Base-by-base conservation (phyloP, 2,797 vertebrate species). In the Astyanax mexicanus region DNA sequence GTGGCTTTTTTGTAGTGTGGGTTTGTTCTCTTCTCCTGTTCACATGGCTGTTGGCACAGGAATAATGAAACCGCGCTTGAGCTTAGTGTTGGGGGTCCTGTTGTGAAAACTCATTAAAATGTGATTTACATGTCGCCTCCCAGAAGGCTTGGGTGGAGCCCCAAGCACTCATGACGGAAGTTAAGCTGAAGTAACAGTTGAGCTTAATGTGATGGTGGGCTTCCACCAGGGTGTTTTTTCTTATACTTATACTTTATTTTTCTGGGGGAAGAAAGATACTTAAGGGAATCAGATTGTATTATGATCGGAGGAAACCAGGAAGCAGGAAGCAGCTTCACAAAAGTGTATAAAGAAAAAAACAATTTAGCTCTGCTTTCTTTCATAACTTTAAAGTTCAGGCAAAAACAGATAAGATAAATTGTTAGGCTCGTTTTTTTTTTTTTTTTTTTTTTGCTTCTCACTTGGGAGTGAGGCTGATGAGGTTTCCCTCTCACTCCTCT, bases 91-190 rank as follows among this genome's bases (percentile, higher is more conserved):
- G 32, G 15, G 13, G 60, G 60, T 70, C 75, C 61, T 66, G 72
- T 69, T 32, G 69, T 29, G 72, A 69, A 80, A 76, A 55, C 78
- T 80, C 81, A 80, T 80, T 78, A 83, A 80, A 80, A 69, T 60
- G 69, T 81, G 75, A 83, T 83, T 81, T 65, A 32, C 11, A 29
- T 37, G 29, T 61, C n/a, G 72, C 38, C 67, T 57, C 64, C 52
- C 38, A 6, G 49, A 72, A 72, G 61, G 29, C 21, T 47, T 42
- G 11, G 4, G 35, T 23, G 57, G 17, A 57, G 69, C 67, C 49
- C 35, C 15, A 1, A 72, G 49, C 40, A 76, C 49, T 64, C 66
- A 62, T 17, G 9, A 40, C 8, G 12, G 42, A 25, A 58, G 65
- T 10, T n/a, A 27, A 37, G 42, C 7, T 8, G 17, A 58, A 66